Evolutionary conservation across 2,113 vertebrate genomes (phyloP), one percentile per base, ranked within the genome.

Genomic region (Plectropomus leopardus): DNA sequence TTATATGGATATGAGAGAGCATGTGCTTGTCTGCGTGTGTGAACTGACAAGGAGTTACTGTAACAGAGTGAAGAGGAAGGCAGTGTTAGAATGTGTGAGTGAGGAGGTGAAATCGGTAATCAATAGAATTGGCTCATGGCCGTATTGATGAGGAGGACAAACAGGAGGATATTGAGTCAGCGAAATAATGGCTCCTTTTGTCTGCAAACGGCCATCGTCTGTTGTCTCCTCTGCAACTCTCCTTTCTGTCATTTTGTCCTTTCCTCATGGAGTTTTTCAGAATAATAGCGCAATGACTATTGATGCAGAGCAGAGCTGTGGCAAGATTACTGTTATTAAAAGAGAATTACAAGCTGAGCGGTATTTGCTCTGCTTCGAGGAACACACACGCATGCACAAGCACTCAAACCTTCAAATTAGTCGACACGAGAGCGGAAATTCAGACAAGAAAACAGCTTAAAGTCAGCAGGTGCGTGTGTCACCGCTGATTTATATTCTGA

Each of bases 261-360:
- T 66, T 69, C 53, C 74, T 76, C 40, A 7, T 26, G 0, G 23
- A 30, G 60, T 28, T 66, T 69, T 81, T 70, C 70, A 68, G 26
- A 84, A 78, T 66, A 86, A 82, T 48, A 53, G 72, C n/a, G 2
- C 76, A 44, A 21, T 30, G 72, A 63, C 65, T 74, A 86, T 78
- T 40, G 87, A 86, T 80, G 84, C 82, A 50, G 76, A 69, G 54
- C 60, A 57, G 84, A 73, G 73, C 81, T 61, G 68, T 28, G 70
- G 70, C 19, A 4, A 81, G 86, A 92, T 88, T 88, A 83, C 86
- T 47, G 80, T 80, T 88, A 88, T 92, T 89, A 86, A 76, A 65
- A 58, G 78, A 76, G 68, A 82, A 79, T 85, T 88, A 88, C 79
- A 77, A 85, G 82, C 83, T 73, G 47, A 83, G 83, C 64, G 1